These are phyloP conservation scores for Stegophylla sp. DNA, from an alignment of 2,888 invertebrate species.

Conservation along the genomic window DNA sequence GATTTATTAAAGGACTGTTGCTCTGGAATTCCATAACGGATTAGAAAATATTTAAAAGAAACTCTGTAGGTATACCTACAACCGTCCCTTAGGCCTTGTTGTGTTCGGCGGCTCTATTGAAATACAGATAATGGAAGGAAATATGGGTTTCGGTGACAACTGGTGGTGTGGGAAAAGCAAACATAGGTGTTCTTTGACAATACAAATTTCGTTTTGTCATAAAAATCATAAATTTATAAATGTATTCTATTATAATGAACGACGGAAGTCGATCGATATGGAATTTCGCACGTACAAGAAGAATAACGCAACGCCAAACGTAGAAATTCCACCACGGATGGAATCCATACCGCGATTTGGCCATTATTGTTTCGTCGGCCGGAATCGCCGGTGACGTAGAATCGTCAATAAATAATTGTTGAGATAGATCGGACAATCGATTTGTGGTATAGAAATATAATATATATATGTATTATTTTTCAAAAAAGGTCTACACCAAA, in stretches of 20 bases:
- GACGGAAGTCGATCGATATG: slow-evolving; percentile 11
- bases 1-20: not conserved
- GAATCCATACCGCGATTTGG: no score
- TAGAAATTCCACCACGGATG: not conserved
- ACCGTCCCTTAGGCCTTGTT: not conserved
- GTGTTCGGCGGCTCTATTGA: slow-evolving; percentile 11
- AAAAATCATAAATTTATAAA: slow-evolving; percentile 5
- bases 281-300: slow-evolving; percentile 7
- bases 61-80: not conserved
- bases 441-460: not conserved
- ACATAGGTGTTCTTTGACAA: not conserved
- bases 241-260: not conserved
- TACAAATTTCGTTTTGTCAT: slow-evolving; percentile 12
- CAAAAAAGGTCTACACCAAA: not conserved
- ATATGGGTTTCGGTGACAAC: slow-evolving; percentile 20
- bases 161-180: slow-evolving; percentile 25
- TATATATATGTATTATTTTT: slow-evolving; percentile 4
- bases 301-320: not conserved
- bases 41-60: not conserved
- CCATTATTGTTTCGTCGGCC: not conserved
- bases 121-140: slow-evolving; percentile 15
- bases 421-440: slow-evolving; percentile 3
- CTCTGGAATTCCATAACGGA: not conserved
- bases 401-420: slow-evolving; percentile 10
- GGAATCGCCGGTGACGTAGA: not conserved